These are phyloP conservation scores for Homarus americanus DNA, from an alignment of 1,140 invertebrate genomes.

Conservation along the genomic window DNA sequence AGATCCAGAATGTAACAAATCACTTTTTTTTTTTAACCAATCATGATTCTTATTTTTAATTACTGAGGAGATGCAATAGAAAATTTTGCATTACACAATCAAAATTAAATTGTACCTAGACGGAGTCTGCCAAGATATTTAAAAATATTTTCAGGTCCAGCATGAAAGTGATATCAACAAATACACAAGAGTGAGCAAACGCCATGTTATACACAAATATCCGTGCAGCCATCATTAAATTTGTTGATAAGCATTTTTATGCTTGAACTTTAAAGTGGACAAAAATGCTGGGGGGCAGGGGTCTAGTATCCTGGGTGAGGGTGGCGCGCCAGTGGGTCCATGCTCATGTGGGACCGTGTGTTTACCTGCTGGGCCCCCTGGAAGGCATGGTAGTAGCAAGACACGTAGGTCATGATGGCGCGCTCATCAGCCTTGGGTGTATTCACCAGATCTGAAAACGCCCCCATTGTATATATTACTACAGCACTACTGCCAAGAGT, in stretches of 20 bases:
- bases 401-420: constrained; percentile 99
- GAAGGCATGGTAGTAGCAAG: constrained; percentile 99
- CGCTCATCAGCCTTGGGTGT: constrained; percentile 98
- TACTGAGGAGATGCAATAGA: neutral
- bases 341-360: constrained; percentile 48
- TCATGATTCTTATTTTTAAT: neutral
- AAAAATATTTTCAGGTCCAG: neutral
- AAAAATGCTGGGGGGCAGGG: constrained; percentile 30
- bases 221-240: neutral
- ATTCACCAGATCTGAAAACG: constrained; percentile 91
- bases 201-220: neutral
- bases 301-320: constrained; percentile 42
- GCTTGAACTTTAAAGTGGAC: constrained; percentile 39
- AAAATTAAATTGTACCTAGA: neutral
- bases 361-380: constrained; percentile 97
- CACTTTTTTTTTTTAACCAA: neutral
- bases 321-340: constrained; percentile 39
- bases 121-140: constrained; percentile 6
- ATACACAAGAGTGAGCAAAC: neutral
- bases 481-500: neutral
- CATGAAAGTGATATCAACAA: constrained; percentile 14
- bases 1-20: constrained; percentile 14
- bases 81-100: neutral
- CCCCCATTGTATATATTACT: constrained; percentile 2
- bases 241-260: constrained; percentile 11